phyloP scores from a whole-genome alignment of 2,113 vertebrate species.

The Solea solea region DNA sequence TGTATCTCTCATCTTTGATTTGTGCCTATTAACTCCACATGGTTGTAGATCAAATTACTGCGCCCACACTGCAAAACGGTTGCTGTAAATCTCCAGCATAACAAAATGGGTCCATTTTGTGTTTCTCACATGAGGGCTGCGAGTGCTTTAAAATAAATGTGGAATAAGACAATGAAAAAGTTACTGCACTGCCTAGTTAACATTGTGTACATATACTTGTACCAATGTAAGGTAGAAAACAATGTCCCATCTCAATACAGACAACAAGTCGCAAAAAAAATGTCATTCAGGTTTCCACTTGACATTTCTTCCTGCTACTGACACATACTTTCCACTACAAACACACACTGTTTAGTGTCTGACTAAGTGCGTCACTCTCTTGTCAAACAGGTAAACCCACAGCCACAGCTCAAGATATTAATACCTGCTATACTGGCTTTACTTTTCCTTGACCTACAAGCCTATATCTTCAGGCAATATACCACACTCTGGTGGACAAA shows the following conservation, averaged over 20 bases:
- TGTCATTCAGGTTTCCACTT: slow-evolving; percentile 4
- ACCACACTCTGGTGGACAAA: not conserved
- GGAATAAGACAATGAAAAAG: not conserved
- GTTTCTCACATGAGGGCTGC: not conserved
- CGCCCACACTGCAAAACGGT: slow-evolving; percentile 14
- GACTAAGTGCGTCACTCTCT: slow-evolving; percentile 20
- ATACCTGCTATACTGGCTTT: slow-evolving; percentile 68
- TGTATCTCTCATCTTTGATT: not conserved
- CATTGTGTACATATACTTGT: not conserved
- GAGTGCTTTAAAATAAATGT: not conserved
- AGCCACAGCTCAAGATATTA: slow-evolving; percentile 25
- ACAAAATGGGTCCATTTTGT: not conserved
- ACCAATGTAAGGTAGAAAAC: not conserved
- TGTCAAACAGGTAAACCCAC: slow-evolving; percentile 63
- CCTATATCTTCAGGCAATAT: slow-evolving; percentile 18
- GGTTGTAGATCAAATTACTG: not conserved
- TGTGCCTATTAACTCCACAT: not conserved
- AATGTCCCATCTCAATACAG: not conserved
- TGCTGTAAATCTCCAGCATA: not conserved
- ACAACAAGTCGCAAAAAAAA: not conserved
- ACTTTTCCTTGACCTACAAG: slow-evolving; percentile 55
- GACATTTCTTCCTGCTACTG: slow-evolving; percentile 1
- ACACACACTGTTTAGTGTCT: slow-evolving; percentile 6
- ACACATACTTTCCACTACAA: slow-evolving; percentile 27
- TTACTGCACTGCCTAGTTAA: not conserved